These are phyloP conservation scores for Psettodes erumei DNA, from an alignment of 2,113 vertebrate genomes.

Conservation along the genomic window DNA sequence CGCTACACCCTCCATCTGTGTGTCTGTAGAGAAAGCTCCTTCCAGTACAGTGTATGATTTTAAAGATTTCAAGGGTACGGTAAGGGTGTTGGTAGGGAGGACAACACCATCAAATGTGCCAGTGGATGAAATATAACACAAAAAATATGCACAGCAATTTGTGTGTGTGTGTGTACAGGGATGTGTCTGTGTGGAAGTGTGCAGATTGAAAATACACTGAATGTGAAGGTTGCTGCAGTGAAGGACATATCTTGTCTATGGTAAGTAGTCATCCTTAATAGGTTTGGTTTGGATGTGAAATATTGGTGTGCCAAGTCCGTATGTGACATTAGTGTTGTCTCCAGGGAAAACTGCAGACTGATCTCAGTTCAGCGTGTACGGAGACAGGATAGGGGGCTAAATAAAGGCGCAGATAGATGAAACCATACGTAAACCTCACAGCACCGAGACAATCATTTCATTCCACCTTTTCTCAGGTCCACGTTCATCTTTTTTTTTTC, in stretches of 20 bases:
- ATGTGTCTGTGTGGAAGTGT: constrained; percentile 54
- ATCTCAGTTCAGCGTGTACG: constrained; percentile 84
- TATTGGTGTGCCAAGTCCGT: constrained; percentile 89
- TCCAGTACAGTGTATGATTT: neutral
- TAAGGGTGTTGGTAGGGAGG: constrained; percentile 45
- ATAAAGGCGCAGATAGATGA: constrained; percentile 85
- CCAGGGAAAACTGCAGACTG: constrained; percentile 87
- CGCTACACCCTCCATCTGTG: constrained; percentile 3
- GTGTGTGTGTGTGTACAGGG: constrained; percentile 4
- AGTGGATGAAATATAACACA: constrained; percentile 68
- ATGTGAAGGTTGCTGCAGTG: constrained; percentile 91
- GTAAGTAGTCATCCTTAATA: constrained; percentile 97
- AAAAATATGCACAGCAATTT: constrained; percentile 60
- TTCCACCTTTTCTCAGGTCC: constrained; percentile 56
- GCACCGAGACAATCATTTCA: constrained; percentile 72
- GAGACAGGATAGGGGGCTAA: constrained; percentile 82
- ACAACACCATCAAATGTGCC: constrained; percentile 37
- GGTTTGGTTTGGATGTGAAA: constrained; percentile 94
- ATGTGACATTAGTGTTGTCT: constrained; percentile 96
- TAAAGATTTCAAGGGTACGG: constrained; percentile 74
- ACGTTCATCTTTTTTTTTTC: constrained; percentile 29
- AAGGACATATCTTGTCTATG: constrained; percentile 94
- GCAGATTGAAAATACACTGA: constrained; percentile 67
- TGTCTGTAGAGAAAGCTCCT: neutral
- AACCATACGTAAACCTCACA: constrained; percentile 73